A percentile compares a stretch with the other conserved stretches of the same genome.
phyloP scores from a whole-genome alignment of 2,888 invertebrate genomes.

The Mimas tiliae region DNA sequence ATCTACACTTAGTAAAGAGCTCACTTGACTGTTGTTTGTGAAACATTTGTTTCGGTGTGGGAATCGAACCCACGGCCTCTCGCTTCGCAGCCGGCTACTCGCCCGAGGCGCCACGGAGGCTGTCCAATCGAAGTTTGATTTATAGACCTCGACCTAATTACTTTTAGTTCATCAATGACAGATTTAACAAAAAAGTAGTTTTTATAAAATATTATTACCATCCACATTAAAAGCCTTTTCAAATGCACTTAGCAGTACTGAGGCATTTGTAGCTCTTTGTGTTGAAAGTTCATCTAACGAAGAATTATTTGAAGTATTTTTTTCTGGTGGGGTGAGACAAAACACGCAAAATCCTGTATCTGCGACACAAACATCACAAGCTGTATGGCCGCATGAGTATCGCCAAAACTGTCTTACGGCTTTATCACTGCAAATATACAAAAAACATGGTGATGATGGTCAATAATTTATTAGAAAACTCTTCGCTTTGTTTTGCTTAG shows the following conservation, averaged over 20 bases:
- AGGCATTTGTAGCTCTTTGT: constrained; percentile 53
- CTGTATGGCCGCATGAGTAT: constrained; percentile 67
- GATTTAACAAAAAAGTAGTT: neutral
- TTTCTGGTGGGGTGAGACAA: constrained; percentile 54
- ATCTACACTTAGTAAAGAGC: too few species aligned
- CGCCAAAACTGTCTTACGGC: constrained; percentile 53
- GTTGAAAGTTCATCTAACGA: constrained; percentile 52
- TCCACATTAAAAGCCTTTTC: constrained; percentile 62
- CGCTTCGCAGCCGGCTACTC: too few species aligned
- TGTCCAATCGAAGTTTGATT: too few species aligned
- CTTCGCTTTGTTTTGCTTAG: too few species aligned
- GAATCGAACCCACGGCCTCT: too few species aligned
- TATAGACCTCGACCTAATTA: too few species aligned
- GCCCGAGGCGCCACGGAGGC: too few species aligned
- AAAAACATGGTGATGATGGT: neutral
- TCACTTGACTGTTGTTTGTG: too few species aligned
- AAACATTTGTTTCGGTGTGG: too few species aligned
- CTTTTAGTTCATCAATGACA: constrained; percentile 7
- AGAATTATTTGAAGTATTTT: constrained; percentile 32
- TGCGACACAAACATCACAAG: constrained; percentile 61
- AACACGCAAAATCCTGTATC: constrained; percentile 52
- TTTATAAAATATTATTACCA: constrained; percentile 51
- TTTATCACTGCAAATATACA: constrained; percentile 59
- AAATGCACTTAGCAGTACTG: constrained; percentile 53
- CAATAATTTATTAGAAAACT: too few species aligned